Percentiles rank a stretch among this genome's conserved stretches.
Conservation (phyloP, 2,797 vertebrate species). For the Heliangelus exortis region DNA sequence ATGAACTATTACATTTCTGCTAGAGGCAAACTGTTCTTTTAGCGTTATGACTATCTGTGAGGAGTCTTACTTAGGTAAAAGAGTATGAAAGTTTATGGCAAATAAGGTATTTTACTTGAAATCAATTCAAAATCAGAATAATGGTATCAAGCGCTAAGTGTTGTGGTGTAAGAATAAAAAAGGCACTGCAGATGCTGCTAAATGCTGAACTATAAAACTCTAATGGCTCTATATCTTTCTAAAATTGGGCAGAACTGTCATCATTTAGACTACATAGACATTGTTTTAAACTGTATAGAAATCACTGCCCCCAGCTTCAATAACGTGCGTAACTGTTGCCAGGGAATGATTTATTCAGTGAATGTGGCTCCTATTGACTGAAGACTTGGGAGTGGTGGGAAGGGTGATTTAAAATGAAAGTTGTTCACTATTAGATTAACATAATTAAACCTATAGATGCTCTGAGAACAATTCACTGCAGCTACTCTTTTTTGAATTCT, state of each 20-base stretch:
- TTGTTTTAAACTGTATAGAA: constrained; percentile 46
- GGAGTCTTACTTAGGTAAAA: constrained; percentile 35
- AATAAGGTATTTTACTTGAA: constrained; percentile 62
- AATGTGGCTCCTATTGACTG: constrained; percentile 60
- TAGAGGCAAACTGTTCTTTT: constrained; percentile 46
- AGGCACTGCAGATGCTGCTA: constrained; percentile 45
- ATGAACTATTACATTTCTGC: constrained; percentile 11
- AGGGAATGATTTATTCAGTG: constrained; percentile 68
- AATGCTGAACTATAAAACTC: constrained; percentile 58
- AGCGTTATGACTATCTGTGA: constrained; percentile 42
- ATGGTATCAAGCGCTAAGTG: constrained; percentile 45
- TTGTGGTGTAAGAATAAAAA: constrained; percentile 19
- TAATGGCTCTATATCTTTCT: constrained; percentile 60
- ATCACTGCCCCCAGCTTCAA: constrained; percentile 39
- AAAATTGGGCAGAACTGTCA: constrained; percentile 62
- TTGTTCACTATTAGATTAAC: constrained; percentile 63
- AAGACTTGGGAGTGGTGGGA: constrained; percentile 32
- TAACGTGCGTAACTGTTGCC: constrained; percentile 66
- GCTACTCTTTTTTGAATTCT: neutral
- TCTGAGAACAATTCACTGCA: neutral
- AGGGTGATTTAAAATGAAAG: constrained; percentile 13
- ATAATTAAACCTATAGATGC: constrained; percentile 52
- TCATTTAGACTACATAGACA: constrained; percentile 40
- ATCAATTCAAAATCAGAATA: constrained; percentile 61
- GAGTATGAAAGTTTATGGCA: constrained; percentile 60